A percentile compares a stretch with the other conserved stretches of the same genome.
Conservation (phyloP, 2,113 vertebrate genomes). For the western clawed frog (Xenopus tropicalis) region DNA sequence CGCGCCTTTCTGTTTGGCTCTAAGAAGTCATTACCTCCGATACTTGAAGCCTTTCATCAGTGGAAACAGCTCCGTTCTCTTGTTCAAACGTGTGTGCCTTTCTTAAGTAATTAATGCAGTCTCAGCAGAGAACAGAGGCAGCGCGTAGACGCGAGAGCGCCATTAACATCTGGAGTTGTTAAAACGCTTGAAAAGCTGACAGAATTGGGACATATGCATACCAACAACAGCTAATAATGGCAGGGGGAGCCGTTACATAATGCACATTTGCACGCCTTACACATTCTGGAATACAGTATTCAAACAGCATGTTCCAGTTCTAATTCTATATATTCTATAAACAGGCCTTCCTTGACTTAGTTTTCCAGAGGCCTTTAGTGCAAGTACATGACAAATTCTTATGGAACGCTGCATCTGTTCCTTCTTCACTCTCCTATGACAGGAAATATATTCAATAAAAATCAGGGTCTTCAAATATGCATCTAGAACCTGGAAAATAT, state of each 20-base stretch:
- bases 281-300: conserved; percentile 31
- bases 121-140: conserved; percentile 52
- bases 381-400: no score
- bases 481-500: no score
- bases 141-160: conserved; percentile 56
- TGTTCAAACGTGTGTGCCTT: conserved; percentile 11
- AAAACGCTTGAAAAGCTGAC: conserved; percentile 54
- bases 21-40: no score
- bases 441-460: no score
- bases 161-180: conserved; percentile 58
- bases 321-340: conserved; percentile 38
- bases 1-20: no score
- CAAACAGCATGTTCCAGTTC: conserved; percentile 46
- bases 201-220: conserved; percentile 57
- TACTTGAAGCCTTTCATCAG: no score
- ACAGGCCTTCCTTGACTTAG: no score
- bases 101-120: conserved; percentile 51
- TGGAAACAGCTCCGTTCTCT: background rate
- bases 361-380: no score
- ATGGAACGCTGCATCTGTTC: no score
- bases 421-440: no score
- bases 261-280: conserved; percentile 17
- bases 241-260: conserved; percentile 30
- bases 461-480: no score
- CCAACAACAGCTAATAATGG: conserved; percentile 37